Evolutionary conservation across 2,888 invertebrate genomes (phyloP).

Genomic region (Stenurella melanura): DNA sequence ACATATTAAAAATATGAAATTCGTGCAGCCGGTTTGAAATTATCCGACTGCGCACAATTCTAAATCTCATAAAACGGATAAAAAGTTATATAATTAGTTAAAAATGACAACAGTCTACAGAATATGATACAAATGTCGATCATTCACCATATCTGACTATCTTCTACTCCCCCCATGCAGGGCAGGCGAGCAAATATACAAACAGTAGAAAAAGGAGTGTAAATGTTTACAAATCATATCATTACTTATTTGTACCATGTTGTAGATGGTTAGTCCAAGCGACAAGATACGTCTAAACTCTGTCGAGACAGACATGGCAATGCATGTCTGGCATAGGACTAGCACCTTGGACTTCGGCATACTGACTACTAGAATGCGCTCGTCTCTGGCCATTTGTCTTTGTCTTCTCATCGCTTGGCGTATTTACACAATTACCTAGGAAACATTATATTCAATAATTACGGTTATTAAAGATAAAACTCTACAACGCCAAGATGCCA

Average conservation of each 20-base stretch:
- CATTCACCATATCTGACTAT: conserved; percentile 61
- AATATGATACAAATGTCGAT: conserved; percentile 71
- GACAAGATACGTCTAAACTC: conserved; percentile 40
- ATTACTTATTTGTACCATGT: conserved; percentile 73
- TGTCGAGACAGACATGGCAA: conserved; percentile 14
- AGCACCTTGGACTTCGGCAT: conserved; percentile 25
- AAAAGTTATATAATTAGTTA: conserved; percentile 70
- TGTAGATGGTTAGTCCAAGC: conserved; percentile 69
- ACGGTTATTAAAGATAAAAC: conserved; percentile 69
- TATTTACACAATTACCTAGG: conserved; percentile 72
- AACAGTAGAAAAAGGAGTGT: conserved; percentile 74
- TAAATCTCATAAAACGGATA: conserved; percentile 70
- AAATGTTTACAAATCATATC: conserved; percentile 74
- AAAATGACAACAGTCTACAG: conserved; percentile 71
- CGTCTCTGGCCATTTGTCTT: conserved; percentile 42
- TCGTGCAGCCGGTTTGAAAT: conserved; percentile 68
- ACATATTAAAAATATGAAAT: conserved; percentile 71
- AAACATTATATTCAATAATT: conserved; percentile 68
- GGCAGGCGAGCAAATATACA: conserved; percentile 72
- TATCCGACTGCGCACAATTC: conserved; percentile 68
- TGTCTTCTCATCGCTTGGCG: conserved; percentile 64
- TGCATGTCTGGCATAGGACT: conserved; percentile 23
- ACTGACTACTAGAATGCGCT: conserved; percentile 41
- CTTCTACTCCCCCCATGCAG: conserved; percentile 65
- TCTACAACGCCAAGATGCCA: conserved; percentile 66